A percentile compares a stretch with the other conserved stretches of the same genome.
Evolutionary conservation across 2,888 invertebrate genomes (phyloP).

Genomic region (Timema podura): DNA sequence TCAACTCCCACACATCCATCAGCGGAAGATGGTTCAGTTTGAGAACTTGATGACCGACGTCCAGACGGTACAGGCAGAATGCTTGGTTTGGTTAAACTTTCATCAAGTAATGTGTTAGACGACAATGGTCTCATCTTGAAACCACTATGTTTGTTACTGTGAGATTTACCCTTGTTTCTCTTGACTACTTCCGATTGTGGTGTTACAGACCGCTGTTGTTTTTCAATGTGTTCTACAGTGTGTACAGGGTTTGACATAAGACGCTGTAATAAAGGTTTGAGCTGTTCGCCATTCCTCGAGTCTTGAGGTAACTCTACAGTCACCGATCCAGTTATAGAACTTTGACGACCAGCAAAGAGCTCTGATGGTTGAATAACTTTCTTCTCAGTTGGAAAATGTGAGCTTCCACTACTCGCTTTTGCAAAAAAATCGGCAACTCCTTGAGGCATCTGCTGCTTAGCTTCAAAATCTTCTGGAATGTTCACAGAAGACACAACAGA

Average conservation of each 20-base stretch:
- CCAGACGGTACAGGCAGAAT: background rate
- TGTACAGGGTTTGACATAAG: conserved; percentile 81
- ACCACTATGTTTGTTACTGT: conserved; percentile 13
- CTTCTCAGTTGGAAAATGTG: conserved; percentile 26
- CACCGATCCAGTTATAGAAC: conserved; percentile 14
- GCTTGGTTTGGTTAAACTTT: background rate
- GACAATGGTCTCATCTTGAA: conserved; percentile 22
- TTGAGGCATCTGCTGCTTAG: conserved; percentile 60
- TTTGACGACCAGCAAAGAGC: conserved; percentile 20
- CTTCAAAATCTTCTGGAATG: conserved; percentile 36
- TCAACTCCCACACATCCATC: conserved; percentile 8
- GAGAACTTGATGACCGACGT: no score
- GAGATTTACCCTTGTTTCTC: conserved; percentile 21
- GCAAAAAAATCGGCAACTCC: conserved; percentile 88
- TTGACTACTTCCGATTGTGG: conserved; percentile 48
- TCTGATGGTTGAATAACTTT: conserved; percentile 18
- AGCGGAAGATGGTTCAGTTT: background rate
- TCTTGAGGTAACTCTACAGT: conserved; percentile 24
- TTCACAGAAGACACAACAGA: conserved; percentile 26
- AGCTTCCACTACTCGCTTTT: conserved; percentile 56
- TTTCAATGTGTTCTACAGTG: conserved; percentile 83
- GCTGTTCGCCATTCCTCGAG: conserved; percentile 25
- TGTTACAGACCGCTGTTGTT: conserved; percentile 73
- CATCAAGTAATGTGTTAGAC: conserved; percentile 11
- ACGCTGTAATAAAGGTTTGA: conserved; percentile 62